Percentiles rank a stretch among this genome's conserved stretches.
These are phyloP conservation scores for Channa argus DNA, from an alignment of 2,113 vertebrate genomes.

Conservation along the genomic window DNA sequence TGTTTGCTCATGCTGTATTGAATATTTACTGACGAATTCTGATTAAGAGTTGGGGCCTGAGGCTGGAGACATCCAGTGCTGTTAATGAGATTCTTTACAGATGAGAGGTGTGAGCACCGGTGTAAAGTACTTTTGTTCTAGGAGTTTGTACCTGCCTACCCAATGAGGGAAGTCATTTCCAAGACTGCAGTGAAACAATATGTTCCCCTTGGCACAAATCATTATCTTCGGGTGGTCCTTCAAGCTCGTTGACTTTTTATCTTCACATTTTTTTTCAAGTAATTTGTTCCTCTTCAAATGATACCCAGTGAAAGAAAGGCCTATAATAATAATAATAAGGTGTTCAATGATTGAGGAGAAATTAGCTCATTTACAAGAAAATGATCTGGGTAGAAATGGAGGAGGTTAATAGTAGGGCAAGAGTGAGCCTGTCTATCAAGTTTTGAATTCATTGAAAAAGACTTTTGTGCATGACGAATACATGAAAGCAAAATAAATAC, in stretches of 20 bases:
- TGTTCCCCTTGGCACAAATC: conserved; percentile 56
- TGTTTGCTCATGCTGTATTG: conserved; percentile 61
- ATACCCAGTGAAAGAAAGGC: conserved; percentile 34
- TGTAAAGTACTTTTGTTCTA: conserved; percentile 32
- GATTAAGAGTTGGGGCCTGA: conserved; percentile 33
- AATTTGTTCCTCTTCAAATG: conserved; percentile 53
- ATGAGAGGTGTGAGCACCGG: conserved; percentile 20
- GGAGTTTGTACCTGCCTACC: conserved; percentile 17
- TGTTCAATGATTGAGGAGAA: conserved; percentile 33
- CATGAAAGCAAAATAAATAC: no score
- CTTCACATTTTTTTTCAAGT: conserved; percentile 46
- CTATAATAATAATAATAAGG: conserved; percentile 4
- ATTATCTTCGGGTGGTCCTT: conserved; percentile 59
- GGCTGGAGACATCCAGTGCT: conserved; percentile 15
- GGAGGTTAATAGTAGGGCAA: not conserved
- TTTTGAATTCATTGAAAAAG: not conserved
- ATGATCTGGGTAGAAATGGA: conserved; percentile 21
- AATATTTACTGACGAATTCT: conserved; percentile 68
- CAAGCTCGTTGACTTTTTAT: conserved; percentile 61
- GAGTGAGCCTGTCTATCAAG: not conserved
- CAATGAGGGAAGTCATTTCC: conserved; percentile 14
- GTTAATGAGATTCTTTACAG: conserved; percentile 41
- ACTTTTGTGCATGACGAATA: no score
- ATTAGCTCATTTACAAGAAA: conserved; percentile 37
- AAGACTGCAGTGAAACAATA: conserved; percentile 46